These are phyloP conservation scores for Charina bottae DNA, from an alignment of 2,113 vertebrate genomes.

Conservation along the genomic window DNA sequence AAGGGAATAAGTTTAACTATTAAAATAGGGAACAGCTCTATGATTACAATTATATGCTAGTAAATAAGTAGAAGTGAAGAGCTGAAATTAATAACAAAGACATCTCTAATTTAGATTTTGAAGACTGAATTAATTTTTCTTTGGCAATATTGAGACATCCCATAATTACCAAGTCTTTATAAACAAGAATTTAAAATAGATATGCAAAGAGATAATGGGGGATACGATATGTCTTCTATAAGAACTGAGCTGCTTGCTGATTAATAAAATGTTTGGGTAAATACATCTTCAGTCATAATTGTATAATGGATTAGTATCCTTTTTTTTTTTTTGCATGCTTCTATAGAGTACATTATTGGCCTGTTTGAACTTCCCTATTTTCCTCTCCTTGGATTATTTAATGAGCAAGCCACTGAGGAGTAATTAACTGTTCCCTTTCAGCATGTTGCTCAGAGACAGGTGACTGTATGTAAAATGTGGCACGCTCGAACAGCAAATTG, in stretches of 20 bases:
- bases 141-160: not conserved
- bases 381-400: not conserved
- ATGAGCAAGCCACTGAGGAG: not conserved
- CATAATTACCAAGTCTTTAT: not conserved
- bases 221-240: not conserved
- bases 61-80: not conserved
- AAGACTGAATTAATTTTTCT: not conserved
- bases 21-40: not conserved
- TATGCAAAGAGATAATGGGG: not conserved
- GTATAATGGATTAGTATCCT: not conserved
- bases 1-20: not conserved
- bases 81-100: not conserved
- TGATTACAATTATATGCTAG: not conserved
- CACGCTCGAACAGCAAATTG: not conserved
- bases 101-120: not conserved
- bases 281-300: not conserved
- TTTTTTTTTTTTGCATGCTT: not conserved
- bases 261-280: not conserved
- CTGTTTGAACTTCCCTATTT: not conserved
- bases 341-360: not conserved
- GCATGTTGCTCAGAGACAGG: not conserved
- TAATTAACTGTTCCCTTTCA: not conserved
- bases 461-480: not conserved
- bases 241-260: not conserved
- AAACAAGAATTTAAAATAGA: not conserved